Base-by-base conservation (phyloP, 2,797 vertebrate genomes). In the Gambusia yucatana region DNA sequence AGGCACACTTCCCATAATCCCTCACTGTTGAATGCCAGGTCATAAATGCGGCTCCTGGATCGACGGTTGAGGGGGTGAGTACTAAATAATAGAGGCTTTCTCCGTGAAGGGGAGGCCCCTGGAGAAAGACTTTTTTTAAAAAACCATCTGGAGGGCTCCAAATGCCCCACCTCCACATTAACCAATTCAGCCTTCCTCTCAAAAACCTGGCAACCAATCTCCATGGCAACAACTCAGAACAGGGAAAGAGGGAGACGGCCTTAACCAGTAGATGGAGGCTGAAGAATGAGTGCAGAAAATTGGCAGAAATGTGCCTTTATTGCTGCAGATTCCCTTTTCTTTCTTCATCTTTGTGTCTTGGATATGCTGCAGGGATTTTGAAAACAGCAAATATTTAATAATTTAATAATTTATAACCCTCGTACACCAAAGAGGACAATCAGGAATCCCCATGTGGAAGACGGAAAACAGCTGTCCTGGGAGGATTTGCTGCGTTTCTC, bases 181-280 rank as follows among this genome's bases (percentile, higher is more conserved):
- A 91, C 92, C 88, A 90, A 76, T 93, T 92, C 89, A 85, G 77
- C 41, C 52, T 81, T 77, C 22, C 78, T 4, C 39, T 57, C 79
- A 84, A 84, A 90, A 86, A 83, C 88, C 85, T 91, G 88, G 88
- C 87, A 89, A 89, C 90, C 85, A 43, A 77, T 94, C 73, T 67
- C 94, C 69, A 94, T 93, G 86, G 92, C 88, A 94, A 94, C 92
- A 82, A 72, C 73, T 63, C 81, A 73, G 80, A 70, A 79, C 47
- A 25, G 76, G 76, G 85, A 88, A 25, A 81, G 77, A 72, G 65
- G 39, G 78, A 46, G 78, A 36, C 79, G 70, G 67, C 46, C 44
- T 17, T 41, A 52, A 41, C 2, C 41, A 87, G 86, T 75, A 81
- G 80, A 87, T 52, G 47, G 52, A 61, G 75, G 33, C 59, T 70